Evolutionary conservation across 2,113 vertebrate genomes (phyloP), one percentile per base, ranked within the genome.

Genomic region (Mellivora capensis): DNA sequence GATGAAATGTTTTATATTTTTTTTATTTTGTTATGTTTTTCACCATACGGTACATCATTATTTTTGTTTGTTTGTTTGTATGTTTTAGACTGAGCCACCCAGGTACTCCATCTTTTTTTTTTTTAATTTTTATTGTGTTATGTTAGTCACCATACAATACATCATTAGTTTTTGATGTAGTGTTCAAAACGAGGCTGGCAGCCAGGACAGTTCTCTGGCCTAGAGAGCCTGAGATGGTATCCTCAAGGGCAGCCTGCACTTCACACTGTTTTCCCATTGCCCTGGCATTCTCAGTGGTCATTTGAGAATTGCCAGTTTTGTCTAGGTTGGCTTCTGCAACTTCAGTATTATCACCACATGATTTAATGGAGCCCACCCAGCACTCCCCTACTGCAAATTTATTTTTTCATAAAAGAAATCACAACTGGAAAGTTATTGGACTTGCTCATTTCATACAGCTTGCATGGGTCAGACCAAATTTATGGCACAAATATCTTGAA

Each of bases 311-410:
- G 52, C 1, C 11, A 4, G 14, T 1, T 72, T 71, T 47, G 11
- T 29, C 7, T 21, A 37, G 0, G 14, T 31, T 49, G 27, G 1
- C 1, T 59, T 81, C 27, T 47, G 15, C 4, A 82, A 3, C 7
- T n/a, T 42, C 12, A 12, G 20, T 25, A 42, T 52, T 93, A 20
- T 93, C 64, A 94, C 57, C 20, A 54, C 0, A 71, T 34, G 6
- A 62, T 86, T 86, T 90, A 18, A 23, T 89, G 31, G 39, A 49
- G 17, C 25, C 23, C 39, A 27, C 7, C 13, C 4, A 44, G 23
- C 4, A 31, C 14, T n/a, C 0, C n/a, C 17, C 7, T 67, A 20
- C 10, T 64, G 23, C 21, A 80, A n/a, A 20, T 39, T 42, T 20
- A n/a, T 57, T 83, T 88, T 88, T 91, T 61, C 76, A 14, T 42